These are phyloP conservation scores for Tupaia tana DNA, from an alignment of 2,113 vertebrate genomes.

Conservation along the genomic window DNA sequence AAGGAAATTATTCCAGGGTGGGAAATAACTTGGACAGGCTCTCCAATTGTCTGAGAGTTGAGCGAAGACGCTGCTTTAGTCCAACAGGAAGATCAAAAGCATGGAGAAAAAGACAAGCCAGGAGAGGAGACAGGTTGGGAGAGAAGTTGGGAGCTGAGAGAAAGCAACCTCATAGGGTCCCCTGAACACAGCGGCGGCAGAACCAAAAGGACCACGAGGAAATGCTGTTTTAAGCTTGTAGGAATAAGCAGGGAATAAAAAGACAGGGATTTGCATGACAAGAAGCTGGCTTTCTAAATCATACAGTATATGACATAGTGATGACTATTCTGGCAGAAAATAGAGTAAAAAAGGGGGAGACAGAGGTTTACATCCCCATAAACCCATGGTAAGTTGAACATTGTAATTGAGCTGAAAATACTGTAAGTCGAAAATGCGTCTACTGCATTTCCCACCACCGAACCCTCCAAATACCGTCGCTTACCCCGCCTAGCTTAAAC, in stretches of 20 bases:
- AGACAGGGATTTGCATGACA: not conserved
- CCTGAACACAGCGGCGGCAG: not conserved
- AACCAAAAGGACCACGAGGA: not conserved
- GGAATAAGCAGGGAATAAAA: not conserved
- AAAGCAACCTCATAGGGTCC: no score
- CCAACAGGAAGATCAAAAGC: not conserved
- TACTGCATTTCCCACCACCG: no score
- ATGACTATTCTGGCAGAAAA: not conserved
- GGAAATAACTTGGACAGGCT: not conserved
- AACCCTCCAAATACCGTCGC: no score
- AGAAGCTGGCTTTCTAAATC: not conserved
- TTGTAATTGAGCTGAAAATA: no score
- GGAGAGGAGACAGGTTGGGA: not conserved
- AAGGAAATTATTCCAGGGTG: not conserved
- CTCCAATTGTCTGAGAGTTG: not conserved
- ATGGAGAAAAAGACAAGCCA: not conserved
- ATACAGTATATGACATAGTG: not conserved
- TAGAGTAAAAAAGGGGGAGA: not conserved
- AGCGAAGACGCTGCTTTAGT: not conserved
- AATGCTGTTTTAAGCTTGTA: not conserved
- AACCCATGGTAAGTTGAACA: no score
- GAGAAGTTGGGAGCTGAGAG: not conserved
- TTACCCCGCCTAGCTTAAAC: no score
- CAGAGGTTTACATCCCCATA: no score
- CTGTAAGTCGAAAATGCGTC: no score